Evolutionary conservation across 2,797 vertebrate genomes (phyloP).

Genomic region (Uromys caudimaculatus): DNA sequence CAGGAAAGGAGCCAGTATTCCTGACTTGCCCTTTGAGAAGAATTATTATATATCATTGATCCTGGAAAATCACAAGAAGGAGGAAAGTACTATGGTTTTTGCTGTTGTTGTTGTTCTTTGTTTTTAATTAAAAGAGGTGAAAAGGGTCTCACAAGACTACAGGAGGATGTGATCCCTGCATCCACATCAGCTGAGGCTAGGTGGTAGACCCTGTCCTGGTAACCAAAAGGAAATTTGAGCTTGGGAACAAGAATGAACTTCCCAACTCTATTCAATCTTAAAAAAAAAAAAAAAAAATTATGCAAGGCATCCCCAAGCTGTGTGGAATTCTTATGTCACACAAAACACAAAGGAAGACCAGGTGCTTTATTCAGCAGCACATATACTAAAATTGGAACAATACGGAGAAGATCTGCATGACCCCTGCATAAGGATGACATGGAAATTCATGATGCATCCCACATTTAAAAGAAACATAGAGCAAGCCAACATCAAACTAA

Average conservation of each 20-base stretch:
- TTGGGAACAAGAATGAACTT: background rate
- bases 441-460: background rate
- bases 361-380: background rate
- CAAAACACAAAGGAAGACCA: background rate
- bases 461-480: background rate
- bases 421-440: background rate
- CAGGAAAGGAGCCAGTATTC: slow-evolving; percentile 2
- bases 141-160: background rate
- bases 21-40: background rate
- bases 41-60: background rate
- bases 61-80: background rate
- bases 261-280: no score
- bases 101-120: background rate
- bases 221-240: no score
- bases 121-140: accelerated
- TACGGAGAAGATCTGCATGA: background rate
- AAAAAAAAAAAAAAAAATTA: background rate
- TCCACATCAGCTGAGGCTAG: accelerated
- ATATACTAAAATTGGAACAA: background rate
- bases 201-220: background rate
- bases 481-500: background rate
- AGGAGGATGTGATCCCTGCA: background rate
- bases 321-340: accelerated
- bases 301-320: no score
- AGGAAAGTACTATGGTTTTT: background rate